These are phyloP conservation scores for Acrobeloides nanus DNA, from an alignment of 2,888 invertebrate species.

Conservation along the genomic window DNA sequence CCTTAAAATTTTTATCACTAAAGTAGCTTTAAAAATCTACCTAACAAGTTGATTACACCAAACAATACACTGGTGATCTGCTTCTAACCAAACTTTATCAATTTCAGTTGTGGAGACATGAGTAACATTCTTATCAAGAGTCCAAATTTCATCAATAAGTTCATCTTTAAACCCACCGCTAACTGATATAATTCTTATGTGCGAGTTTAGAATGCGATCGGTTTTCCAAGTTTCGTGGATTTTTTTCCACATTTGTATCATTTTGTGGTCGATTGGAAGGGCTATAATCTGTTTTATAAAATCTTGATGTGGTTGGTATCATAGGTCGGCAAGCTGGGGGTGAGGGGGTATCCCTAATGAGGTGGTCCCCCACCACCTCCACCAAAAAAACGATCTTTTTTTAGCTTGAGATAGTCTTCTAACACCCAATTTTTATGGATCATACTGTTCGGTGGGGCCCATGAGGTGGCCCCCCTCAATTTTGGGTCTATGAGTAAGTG, in stretches of 20 bases:
- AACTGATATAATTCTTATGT: slow-evolving; percentile 35
- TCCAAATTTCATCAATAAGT: slow-evolving; percentile 26
- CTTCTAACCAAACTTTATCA: slow-evolving; percentile 35
- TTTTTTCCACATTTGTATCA: slow-evolving; percentile 54
- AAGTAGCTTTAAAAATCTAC: slow-evolving; percentile 13
- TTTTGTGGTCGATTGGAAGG: slow-evolving; percentile 67
- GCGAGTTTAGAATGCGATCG: slow-evolving; percentile 2
- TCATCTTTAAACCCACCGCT: slow-evolving; percentile 40
- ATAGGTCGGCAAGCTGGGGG: too few relatives aligned
- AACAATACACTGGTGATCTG: slow-evolving; percentile 52
- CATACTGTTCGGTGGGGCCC: too few relatives aligned
- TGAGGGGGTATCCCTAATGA: too few relatives aligned
- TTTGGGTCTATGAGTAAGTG: too few relatives aligned
- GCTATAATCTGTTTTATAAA: slow-evolving; percentile 49
- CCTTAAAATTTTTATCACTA: slow-evolving; percentile 16
- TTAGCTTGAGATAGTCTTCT: too few relatives aligned
- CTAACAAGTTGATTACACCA: slow-evolving; percentile 54
- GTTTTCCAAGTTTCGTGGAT: slow-evolving; percentile 6
- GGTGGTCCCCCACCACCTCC: too few relatives aligned
- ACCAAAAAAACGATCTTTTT: too few relatives aligned
- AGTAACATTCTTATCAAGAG: slow-evolving; percentile 8
- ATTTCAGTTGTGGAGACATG: slow-evolving; percentile 25
- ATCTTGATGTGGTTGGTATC: not conserved
- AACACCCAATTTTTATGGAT: too few relatives aligned
- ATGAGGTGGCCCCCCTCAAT: too few relatives aligned